Base-by-base conservation (phyloP, 2,113 vertebrate genomes). In the Eleginops maclovinus region DNA sequence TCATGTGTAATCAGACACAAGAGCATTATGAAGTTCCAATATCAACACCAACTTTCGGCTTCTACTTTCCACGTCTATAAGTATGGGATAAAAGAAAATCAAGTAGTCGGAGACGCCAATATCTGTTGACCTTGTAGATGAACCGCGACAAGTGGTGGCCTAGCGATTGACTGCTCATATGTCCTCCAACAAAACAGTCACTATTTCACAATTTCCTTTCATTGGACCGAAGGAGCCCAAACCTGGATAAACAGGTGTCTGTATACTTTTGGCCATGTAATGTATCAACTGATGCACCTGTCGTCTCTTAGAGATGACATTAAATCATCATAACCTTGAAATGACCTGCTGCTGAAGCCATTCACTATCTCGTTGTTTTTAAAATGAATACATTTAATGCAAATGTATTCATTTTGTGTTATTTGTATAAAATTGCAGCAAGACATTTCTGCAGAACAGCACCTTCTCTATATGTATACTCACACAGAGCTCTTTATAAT, bases 371-470 rank as follows among this genome's bases (percentile, higher is more conserved):
- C 40, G 2, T 44, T 4, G 49, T 49, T 72, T 21, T 64, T 9
- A 75, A 73, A 73, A 55, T 62, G 8, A 15, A 56, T 21, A 63
- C 47, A 78, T 69, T 44, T 46, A 26, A n/a, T 44, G 19, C 9
- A 64, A 70, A 75, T 77, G 31, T 62, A 2, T n/a, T 73, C 0
- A 58, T 68, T 68, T 51, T 31, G 26, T 70, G 10, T 51, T 50
- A 28, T 84, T 82, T 73, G 41, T 73, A 61, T 47, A 53, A 63
- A 76, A 77, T 24, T 59, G 15, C 47, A 64, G 51, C 22, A 75
- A 74, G 53, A 21, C 24, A 72, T 67, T 9, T 65, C 31, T 60
- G n/a, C 54, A 67, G 12, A 51, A 59, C n/a, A 58, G 36, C 22
- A 72, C 46, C 55, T 84, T 84, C 85, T 73, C 50, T 59, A 62